Conservation (phyloP, 92 coral and sea anemone species). For the Nematostella vectensis region DNA sequence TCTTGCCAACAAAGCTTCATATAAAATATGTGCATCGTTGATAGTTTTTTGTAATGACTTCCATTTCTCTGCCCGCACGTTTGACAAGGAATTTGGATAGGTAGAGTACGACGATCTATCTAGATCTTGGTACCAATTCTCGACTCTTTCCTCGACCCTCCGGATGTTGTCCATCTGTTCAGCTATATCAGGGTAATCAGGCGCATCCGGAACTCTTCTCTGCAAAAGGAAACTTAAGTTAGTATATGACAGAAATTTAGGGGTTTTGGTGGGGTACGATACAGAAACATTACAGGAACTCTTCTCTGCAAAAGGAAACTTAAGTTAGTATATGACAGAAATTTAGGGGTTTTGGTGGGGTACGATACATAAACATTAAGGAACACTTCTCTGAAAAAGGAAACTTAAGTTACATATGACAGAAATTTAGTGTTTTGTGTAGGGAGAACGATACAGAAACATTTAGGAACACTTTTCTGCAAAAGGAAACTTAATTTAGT, state of each 20-base stretch:
- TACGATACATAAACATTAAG: no score
- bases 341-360: no score
- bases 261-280: no score
- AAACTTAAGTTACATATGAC: no score
- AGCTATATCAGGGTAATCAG: not conserved
- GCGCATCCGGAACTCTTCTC: not conserved
- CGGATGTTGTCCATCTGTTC: not conserved
- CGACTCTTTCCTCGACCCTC: not conserved
- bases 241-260: no score
- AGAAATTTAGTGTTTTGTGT: no score
- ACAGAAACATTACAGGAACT: no score
- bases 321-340: no score
- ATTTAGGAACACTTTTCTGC: not conserved
- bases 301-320: not conserved
- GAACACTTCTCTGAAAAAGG: not conserved
- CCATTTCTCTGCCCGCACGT: conserved; percentile 5
- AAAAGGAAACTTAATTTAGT: no score
- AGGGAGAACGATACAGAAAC: no score
- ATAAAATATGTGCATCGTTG: conserved; percentile 13
- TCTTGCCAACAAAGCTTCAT: no score
- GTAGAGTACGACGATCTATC: not conserved
- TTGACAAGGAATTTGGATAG: not conserved
- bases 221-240: not conserved
- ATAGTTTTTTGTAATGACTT: not conserved
- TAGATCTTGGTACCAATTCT: not conserved